Percentiles rank a stretch among this genome's conserved stretches.
Conservation (phyloP, 2,888 invertebrate species). For the Heliconius hortense region DNA sequence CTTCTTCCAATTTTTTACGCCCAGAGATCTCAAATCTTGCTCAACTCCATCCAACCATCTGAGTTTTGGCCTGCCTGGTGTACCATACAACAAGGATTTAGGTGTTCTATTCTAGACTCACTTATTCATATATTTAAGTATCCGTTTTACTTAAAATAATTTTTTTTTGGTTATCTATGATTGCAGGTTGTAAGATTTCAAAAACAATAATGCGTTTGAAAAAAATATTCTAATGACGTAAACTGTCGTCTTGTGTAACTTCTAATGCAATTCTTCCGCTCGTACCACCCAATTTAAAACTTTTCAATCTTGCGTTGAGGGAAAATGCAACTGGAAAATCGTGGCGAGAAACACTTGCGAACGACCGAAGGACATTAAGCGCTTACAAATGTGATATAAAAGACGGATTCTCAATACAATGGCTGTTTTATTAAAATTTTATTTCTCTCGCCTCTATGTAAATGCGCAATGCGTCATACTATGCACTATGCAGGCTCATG, state of each 20-base stretch:
- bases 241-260: not conserved
- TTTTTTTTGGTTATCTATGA: not conserved
- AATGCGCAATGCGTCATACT: conserved; percentile 70
- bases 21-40: too few species aligned
- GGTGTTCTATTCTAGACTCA: too few species aligned
- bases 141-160: too few species aligned
- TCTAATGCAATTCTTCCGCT: not conserved
- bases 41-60: too few species aligned
- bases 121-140: too few species aligned
- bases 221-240: not conserved
- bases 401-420: conserved; percentile 48
- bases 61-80: too few species aligned
- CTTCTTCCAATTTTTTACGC: too few species aligned
- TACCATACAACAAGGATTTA: too few species aligned
- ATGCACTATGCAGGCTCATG: conserved; percentile 62
- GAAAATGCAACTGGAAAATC: conserved; percentile 4
- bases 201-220: not conserved
- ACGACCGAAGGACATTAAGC: conserved; percentile 30
- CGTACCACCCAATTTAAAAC: not conserved
- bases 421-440: conserved; percentile 64
- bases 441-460: conserved; percentile 67
- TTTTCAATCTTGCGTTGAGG: conserved; percentile 23
- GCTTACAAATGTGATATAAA: conserved; percentile 36
- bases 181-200: not conserved
- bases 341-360: conserved; percentile 22